phyloP scores from a whole-genome alignment of 2,113 vertebrate genomes.

The Antechinus flavipes region DNA sequence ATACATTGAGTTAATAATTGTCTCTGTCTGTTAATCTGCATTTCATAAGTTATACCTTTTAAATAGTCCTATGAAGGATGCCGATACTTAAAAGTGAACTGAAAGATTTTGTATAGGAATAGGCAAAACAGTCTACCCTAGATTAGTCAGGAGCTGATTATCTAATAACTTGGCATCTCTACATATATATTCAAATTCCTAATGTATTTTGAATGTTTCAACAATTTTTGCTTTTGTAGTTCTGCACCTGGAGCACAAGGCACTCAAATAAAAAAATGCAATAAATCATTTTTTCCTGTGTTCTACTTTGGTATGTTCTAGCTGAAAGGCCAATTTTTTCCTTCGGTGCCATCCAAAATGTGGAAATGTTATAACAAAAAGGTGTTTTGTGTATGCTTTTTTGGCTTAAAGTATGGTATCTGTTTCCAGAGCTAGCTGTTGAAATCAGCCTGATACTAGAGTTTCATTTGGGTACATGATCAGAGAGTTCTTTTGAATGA shows the following conservation, averaged over 20 bases:
- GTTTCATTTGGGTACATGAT: neutral
- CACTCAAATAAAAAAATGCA: neutral
- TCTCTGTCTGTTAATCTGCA: neutral
- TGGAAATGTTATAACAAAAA: neutral
- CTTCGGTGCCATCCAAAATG: neutral
- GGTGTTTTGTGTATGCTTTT: neutral
- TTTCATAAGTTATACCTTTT: neutral
- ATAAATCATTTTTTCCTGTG: neutral
- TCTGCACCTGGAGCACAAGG: neutral
- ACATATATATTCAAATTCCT: neutral
- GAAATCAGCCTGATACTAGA: neutral
- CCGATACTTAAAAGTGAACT: neutral
- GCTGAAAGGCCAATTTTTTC: neutral
- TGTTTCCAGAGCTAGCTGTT: neutral
- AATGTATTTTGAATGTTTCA: neutral
- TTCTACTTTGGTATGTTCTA: neutral
- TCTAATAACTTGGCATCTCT: neutral
- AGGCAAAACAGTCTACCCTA: neutral
- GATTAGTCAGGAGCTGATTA: neutral
- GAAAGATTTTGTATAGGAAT: neutral
- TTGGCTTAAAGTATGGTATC: neutral
- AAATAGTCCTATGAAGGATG: neutral
- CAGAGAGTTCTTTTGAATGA: neutral
- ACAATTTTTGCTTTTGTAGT: neutral
- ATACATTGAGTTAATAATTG: neutral